A percentile compares a stretch with the other conserved stretches of the same genome.
Evolutionary conservation across 2,113 vertebrate species (phyloP).

Genomic region (Vombatus ursinus): DNA sequence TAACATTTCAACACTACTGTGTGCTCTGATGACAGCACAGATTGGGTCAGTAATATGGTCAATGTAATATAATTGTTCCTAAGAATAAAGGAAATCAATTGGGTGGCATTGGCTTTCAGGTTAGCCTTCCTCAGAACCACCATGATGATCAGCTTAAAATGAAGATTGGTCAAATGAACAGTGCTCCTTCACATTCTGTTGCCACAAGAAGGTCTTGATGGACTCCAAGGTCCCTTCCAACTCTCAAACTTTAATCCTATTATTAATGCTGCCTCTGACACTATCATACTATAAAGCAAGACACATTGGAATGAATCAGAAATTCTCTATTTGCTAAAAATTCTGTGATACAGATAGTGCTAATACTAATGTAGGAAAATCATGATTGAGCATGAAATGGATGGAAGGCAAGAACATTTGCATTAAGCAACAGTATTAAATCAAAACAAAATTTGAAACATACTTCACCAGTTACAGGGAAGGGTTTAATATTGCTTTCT

Average conservation of each 20-base stretch:
- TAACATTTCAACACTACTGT: not conserved
- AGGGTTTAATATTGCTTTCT: not conserved
- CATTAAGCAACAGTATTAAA: not conserved
- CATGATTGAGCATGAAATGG: not conserved
- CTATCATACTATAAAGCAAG: not conserved
- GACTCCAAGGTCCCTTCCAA: not conserved
- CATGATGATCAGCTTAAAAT: not conserved
- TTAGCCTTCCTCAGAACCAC: not conserved
- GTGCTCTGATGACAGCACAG: not conserved
- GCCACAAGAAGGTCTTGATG: not conserved
- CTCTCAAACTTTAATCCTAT: not conserved
- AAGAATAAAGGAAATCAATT: not conserved
- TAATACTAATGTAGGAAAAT: not conserved
- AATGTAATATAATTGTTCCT: not conserved
- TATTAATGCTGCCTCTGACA: not conserved
- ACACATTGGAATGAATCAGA: not conserved
- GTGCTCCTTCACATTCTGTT: not conserved
- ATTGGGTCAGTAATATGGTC: not conserved
- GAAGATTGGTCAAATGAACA: not conserved
- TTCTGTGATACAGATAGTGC: not conserved
- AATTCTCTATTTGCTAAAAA: not conserved
- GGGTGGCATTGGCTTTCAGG: not conserved
- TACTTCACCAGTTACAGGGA: not conserved
- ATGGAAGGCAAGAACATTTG: not conserved
- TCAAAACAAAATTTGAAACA: not conserved